Conservation (phyloP, 2,888 invertebrate genomes). For the Coenonympha glycerion region DNA sequence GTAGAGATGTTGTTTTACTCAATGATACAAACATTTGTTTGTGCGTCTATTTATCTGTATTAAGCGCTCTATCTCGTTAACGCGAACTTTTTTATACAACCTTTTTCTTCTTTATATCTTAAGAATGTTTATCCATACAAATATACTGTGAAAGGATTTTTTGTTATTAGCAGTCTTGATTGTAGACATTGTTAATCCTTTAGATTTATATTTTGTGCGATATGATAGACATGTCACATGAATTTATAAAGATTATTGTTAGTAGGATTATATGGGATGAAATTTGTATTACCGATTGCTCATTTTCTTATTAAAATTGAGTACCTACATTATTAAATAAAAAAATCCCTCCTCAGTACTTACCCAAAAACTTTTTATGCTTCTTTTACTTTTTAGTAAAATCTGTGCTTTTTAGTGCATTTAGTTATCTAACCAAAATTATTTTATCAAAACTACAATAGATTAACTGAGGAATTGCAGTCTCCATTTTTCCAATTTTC, state of each 20-base stretch:
- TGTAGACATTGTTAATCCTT: not conserved
- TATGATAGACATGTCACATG: not conserved
- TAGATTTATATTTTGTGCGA: not conserved
- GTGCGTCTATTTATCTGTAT: slow-evolving; percentile 30
- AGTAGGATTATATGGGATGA: not conserved
- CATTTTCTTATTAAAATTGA: no score
- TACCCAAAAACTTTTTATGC: no score
- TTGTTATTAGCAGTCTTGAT: not conserved
- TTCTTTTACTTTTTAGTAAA: no score
- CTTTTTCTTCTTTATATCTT: not conserved
- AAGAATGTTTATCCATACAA: slow-evolving; percentile 2
- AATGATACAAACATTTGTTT: slow-evolving; percentile 20
- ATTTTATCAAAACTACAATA: no score
- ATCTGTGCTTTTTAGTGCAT: no score
- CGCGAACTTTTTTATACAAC: slow-evolving; percentile 11
- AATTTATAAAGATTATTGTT: not conserved
- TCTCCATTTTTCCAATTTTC: no score
- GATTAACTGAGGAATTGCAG: no score
- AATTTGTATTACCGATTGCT: not conserved
- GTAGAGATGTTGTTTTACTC: slow-evolving; percentile 31
- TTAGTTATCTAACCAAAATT: no score
- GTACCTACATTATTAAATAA: no score
- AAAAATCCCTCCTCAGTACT: no score
- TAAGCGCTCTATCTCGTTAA: slow-evolving; percentile 24
- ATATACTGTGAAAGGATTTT: not conserved